Evolutionary conservation across 2,888 invertebrate species (phyloP).

Genomic region (Lasioglossum zephyrum): DNA sequence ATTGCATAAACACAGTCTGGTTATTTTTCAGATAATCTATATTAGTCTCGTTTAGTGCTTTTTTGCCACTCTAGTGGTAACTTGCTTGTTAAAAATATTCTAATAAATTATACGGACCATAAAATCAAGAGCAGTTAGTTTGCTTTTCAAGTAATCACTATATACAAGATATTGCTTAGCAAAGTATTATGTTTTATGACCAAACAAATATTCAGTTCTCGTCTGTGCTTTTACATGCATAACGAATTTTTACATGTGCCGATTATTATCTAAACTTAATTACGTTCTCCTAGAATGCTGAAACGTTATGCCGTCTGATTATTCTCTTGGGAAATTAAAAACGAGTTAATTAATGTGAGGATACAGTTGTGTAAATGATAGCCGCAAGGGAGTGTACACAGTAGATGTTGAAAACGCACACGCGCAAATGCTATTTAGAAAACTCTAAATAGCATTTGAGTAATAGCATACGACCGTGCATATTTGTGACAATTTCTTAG

Average conservation of each 20-base stretch:
- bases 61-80: background rate
- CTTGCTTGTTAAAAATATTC: background rate
- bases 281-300: background rate
- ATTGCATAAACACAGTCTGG: background rate
- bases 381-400: background rate
- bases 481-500: background rate
- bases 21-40: background rate
- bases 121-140: conserved; percentile 1
- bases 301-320: background rate
- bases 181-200: background rate
- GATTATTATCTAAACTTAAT: background rate
- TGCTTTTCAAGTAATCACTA: background rate
- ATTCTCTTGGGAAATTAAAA: conserved; percentile 6
- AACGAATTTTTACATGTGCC: background rate
- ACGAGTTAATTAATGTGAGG: background rate
- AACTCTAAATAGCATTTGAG: background rate
- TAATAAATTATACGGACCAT: background rate
- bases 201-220: background rate
- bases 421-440: too few species aligned
- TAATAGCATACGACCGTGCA: background rate
- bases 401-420: background rate
- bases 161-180: background rate
- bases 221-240: background rate
- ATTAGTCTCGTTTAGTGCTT: background rate
- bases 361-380: background rate